Evolutionary conservation across 2,888 invertebrate genomes (phyloP), one percentile per base, ranked within the genome.

Genomic region (Sphaerophoria taeniata): DNA sequence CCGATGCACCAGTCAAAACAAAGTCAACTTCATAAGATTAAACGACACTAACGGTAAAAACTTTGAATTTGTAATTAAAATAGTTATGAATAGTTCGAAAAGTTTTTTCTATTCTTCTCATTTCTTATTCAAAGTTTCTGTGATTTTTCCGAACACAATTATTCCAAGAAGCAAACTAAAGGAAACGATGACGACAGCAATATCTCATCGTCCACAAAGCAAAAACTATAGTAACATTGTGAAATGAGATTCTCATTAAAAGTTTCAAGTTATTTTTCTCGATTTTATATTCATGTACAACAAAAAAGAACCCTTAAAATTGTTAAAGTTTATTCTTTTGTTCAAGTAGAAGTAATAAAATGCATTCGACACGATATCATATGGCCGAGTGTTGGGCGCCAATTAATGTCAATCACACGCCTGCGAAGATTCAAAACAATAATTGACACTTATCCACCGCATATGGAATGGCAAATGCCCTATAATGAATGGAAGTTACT

Each of bases 31-130:
- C 24, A 24, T 24, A 2, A 2, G 24, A 84, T 61, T 63, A 47
- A 45, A 49, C 49, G 63, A 65, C 63, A 34, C 24, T 24, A 24
- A 65, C 71, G 76, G 75, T 80, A 80, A 80, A 69, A 85, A 85
- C 80, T 79, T 80, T 73, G 53, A 80, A 80, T 80, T 80, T 85
- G 76, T 85, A 85, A 85, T 85, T 85, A 85, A 85, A 85, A 80
- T 84, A 84, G 80, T 84, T 84, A 84, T 80, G 80, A 75, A 80
- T 84, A 75, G 79, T 75, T 67, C 2, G 56, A 39, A 47, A 39
- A 55, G 55, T 63, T 9, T 45, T 49, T 43, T 36, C 11, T 63
- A 55, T 60, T 63, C 49, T 63, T 45, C 47, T 33, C 43, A 61
- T 63, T 63, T 65, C 36, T 53, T 67, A 67, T 67, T 77, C 65